Evolutionary conservation across 2,113 vertebrate genomes (phyloP), one percentile per base, ranked within the genome.

Genomic region (Rousettus leschenaultii): DNA sequence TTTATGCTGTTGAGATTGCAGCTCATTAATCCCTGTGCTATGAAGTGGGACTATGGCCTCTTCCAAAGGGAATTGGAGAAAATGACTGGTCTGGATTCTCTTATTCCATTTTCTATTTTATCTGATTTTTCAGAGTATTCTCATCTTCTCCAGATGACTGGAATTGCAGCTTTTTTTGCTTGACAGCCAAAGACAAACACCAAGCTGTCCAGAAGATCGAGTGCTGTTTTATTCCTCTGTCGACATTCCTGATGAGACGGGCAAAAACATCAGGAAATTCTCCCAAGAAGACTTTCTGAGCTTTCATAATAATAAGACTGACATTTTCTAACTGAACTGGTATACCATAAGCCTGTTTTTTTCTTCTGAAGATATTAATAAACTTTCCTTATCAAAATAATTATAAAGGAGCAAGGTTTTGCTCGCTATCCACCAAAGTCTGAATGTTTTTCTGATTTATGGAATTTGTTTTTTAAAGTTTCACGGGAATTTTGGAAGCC

Each of bases 161-260:
- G 93, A 95, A 96, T 95, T 86, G 45, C 80, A 96, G 94, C 70
- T 33, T 28, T 92, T 51, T 98, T 96, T 95, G 48, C 96, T 97
- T 98, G 96, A 97, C 91, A 98, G 97, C 91, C 91, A 97, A 98
- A 98, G 97, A 97, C 95, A 97, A 98, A 97, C 97, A 97, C 94
- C 92, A 97, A 96, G 57, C 97, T 98, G 95, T 98, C 96, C 83
- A 97, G 91, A 98, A 98, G 97, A 97, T 0, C 80, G 38, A 98
- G 92, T 97, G 65, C 93, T 88, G 80, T 97, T 98, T 98, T 98
- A 97, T 94, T 96, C 63, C 65, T 95, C 94, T 95, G 84, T 95
- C 38, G 73, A 97, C 97, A 97, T 98, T 98, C 92, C 91, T 97
- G 90, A 95, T 96, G 94, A 96, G 95, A 93, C 26, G 57, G 95